phyloP scores from a whole-genome alignment of 2,888 invertebrate species.

The Tromatobia lineatoria region DNA sequence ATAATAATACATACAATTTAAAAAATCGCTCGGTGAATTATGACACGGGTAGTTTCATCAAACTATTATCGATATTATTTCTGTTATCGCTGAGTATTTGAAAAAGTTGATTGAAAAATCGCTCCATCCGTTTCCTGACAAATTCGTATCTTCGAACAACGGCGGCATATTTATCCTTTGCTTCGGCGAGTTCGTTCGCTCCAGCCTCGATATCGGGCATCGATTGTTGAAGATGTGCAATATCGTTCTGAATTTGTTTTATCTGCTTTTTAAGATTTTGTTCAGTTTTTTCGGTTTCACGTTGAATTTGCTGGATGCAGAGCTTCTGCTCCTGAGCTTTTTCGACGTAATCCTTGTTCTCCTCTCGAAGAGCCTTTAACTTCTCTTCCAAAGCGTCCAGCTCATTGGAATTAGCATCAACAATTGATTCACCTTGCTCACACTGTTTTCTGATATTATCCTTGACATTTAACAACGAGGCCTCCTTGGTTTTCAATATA shows the following conservation, averaged over 20 bases:
- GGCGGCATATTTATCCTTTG: constrained; percentile 76
- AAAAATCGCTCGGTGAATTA: neutral
- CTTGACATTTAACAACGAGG: constrained; percentile 65
- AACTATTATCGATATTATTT: constrained; percentile 60
- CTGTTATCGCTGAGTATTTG: constrained; percentile 73
- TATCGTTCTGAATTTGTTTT: constrained; percentile 72
- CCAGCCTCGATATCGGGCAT: constrained; percentile 69
- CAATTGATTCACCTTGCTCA: constrained; percentile 44
- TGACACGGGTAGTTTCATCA: constrained; percentile 13
- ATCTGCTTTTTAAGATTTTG: constrained; percentile 74
- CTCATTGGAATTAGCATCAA: constrained; percentile 65
- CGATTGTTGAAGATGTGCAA: constrained; percentile 68
- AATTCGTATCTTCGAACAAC: constrained; percentile 71
- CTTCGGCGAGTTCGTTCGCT: constrained; percentile 72
- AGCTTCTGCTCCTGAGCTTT: constrained; percentile 73
- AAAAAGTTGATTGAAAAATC: constrained; percentile 76
- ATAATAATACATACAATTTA: neutral
- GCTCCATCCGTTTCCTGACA: constrained; percentile 73
- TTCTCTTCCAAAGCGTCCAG: constrained; percentile 72
- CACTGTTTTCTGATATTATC: constrained; percentile 68
- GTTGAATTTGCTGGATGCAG: constrained; percentile 71
- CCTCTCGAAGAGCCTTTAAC: constrained; percentile 66
- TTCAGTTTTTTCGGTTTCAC: constrained; percentile 70
- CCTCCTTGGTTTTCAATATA: constrained; percentile 66
- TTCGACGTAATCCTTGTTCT: constrained; percentile 65